A percentile compares a stretch with the other conserved stretches of the same genome.
Conservation (phyloP, 1,140 invertebrate species). For the Drosophila pallidifrons region DNA sequence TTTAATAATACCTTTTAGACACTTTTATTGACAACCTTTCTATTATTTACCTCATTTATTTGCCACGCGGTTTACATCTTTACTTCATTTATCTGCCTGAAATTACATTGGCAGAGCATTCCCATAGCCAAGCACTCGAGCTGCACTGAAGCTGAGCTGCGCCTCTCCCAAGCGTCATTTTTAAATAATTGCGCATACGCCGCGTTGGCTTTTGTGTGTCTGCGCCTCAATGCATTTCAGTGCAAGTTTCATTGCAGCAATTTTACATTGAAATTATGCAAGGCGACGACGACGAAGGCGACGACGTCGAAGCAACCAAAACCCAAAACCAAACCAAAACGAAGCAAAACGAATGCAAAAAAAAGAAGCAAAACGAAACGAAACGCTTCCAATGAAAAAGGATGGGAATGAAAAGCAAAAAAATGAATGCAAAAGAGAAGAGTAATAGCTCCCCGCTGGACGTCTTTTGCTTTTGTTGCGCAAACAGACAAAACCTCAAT, state of each 20-base stretch:
- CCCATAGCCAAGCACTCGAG: not conserved
- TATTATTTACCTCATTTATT: not conserved
- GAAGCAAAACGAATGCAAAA: constrained; percentile 15
- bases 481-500: constrained; percentile 82
- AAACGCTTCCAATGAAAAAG: not conserved
- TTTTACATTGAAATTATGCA: constrained; percentile 80
- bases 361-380: constrained; percentile 2
- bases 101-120: constrained; percentile 40
- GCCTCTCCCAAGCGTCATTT: constrained; percentile 33
- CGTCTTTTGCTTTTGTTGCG: constrained; percentile 68
- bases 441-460: constrained; percentile 37
- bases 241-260: constrained; percentile 70
- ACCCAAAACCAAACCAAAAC: constrained; percentile 25
- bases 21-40: not conserved
- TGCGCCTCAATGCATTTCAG: constrained; percentile 69
- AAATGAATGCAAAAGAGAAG: constrained; percentile 27
- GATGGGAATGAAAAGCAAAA: not conserved
- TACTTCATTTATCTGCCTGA: constrained; percentile 24
- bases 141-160: not conserved
- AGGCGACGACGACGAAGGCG: constrained; percentile 52
- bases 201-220: constrained; percentile 73
- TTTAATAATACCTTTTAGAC: no score
- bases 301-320: constrained; percentile 40
- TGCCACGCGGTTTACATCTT: not conserved
- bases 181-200: constrained; percentile 80